phyloP scores from a whole-genome alignment of 2,888 invertebrate genomes.

The Ochropacha duplaris region DNA sequence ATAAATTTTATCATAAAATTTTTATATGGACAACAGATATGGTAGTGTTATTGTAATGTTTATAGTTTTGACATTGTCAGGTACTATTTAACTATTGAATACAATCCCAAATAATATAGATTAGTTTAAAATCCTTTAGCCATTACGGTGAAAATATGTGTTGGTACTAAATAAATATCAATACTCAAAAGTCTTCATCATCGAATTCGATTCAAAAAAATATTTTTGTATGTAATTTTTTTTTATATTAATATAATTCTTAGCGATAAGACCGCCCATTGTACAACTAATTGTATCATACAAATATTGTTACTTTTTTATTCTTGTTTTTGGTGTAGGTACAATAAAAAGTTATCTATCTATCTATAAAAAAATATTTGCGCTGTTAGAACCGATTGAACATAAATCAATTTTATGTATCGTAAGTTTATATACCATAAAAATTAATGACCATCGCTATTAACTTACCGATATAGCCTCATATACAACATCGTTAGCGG shows the following conservation, averaged over 20 bases:
- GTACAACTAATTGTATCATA: neutral
- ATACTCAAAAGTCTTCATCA: too few relatives aligned
- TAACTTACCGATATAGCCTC: conserved; percentile 28
- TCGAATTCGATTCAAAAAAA: neutral
- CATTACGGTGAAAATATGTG: neutral
- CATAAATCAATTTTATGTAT: conserved; percentile 39
- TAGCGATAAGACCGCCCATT: too few relatives aligned
- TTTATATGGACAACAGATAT: neutral
- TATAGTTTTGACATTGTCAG: too few relatives aligned
- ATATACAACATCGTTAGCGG: conserved; percentile 31
- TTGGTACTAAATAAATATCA: too few relatives aligned
- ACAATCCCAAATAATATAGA: too few relatives aligned
- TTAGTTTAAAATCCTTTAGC: too few relatives aligned
- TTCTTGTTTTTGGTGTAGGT: too few relatives aligned
- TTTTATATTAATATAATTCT: too few relatives aligned
- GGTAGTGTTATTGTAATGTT: too few relatives aligned
- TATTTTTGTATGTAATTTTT: too few relatives aligned
- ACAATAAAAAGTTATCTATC: conserved; percentile 20
- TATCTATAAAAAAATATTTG: conserved; percentile 28
- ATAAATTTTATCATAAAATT: neutral
- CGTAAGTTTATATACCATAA: conserved; percentile 46
- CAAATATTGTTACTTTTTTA: too few relatives aligned
- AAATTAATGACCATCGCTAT: conserved; percentile 43
- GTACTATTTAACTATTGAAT: too few relatives aligned
- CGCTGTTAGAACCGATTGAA: neutral